Percentiles rank a stretch among this genome's conserved stretches.
Conservation (phyloP, 2,113 vertebrate genomes). For the Platanista minor region DNA sequence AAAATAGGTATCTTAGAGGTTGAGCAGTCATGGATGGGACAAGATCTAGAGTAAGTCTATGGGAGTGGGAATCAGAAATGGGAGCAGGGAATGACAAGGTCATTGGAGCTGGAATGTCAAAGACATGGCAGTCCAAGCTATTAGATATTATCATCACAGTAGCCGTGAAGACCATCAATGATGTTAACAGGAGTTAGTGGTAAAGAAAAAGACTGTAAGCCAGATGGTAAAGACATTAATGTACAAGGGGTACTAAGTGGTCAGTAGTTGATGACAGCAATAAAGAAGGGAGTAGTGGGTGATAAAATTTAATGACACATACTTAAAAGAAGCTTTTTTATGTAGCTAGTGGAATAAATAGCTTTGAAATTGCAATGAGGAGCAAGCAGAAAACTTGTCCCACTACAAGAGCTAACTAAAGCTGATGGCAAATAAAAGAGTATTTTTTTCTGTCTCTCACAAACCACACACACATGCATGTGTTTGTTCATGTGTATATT, state of each 20-base stretch:
- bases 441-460: not conserved
- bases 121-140: not conserved
- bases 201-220: not conserved
- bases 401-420: not conserved
- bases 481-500: not conserved
- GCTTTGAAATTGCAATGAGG: not conserved
- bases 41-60: not conserved
- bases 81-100: rapidly evolving
- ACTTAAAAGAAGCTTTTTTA: not conserved
- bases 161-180: not conserved
- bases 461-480: not conserved
- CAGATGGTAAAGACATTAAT: not conserved
- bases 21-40: not conserved
- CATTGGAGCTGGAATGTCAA: not conserved
- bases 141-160: rapidly evolving
- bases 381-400: not conserved
- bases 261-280: not conserved
- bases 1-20: not conserved
- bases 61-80: not conserved
- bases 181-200: not conserved
- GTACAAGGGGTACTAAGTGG: not conserved
- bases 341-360: not conserved
- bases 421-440: not conserved
- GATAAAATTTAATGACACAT: not conserved
- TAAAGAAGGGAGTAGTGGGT: not conserved